Base-by-base conservation (phyloP, 2,113 vertebrate genomes). In the Heterochromis multidens region DNA sequence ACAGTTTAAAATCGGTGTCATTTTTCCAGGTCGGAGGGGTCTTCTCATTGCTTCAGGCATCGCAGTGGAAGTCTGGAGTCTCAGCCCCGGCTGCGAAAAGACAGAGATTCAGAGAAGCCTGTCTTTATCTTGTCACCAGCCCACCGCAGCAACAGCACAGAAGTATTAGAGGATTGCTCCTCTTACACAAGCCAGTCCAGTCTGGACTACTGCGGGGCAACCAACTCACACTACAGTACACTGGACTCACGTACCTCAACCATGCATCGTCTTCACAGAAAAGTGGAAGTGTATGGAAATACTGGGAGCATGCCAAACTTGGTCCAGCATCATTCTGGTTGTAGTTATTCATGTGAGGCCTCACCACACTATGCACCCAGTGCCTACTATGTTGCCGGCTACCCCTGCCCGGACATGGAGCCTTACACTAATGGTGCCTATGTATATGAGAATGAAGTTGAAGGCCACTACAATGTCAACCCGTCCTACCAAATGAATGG, bases 301-400 rank as follows among this genome's bases (percentile, higher is more conserved):
- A 98, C 97, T 0, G 98, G 98, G 13, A 99, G 98, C 79, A 99
- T 99, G 98, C 98, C 98, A n/a, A 99, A 99, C 84, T 95, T 99
- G 77, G 97, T 97, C 23, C 97, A 96, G 4, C 97, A 96, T 91
- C 97, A 97, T 61, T 91, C 92, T 2, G 60, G 92, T 80, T 94
- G 96, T 79, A 96, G 95, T 4, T 97, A 96, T 0, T 92, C 94
- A 72, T 97, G 97, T 62, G 91, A 96, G 27, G 96, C 94, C 89
- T 91, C 62, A n/a, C 93, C 96, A 78, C 97, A 97, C 84, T 97
- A 97, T n/a, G 93, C 95, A 37, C 94, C 97, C 25, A 94, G 96
- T 35, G 95, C 94, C 81, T 98, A 97, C 95, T 98, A 97, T 25
- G 96, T 97, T 21, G 1, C 96, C 0, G 97, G 96, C 1, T 98